Conservation (phyloP, 2,888 invertebrate genomes). For the Epistrophe grossulariae region DNA sequence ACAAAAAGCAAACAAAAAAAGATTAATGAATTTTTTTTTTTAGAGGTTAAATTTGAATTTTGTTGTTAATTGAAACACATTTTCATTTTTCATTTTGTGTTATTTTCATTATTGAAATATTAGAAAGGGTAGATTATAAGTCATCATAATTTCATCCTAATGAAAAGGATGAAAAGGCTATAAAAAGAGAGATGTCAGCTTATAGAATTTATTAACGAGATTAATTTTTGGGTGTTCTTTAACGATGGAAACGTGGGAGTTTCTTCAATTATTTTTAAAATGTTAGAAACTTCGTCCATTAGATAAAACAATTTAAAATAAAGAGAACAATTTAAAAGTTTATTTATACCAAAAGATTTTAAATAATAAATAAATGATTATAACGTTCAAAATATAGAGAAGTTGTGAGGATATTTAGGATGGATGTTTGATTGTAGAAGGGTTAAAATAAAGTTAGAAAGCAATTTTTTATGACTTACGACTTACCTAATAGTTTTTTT, state of each 20-base stretch:
- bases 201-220: conserved; percentile 22
- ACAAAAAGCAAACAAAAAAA: conserved; percentile 22
- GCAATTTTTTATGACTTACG: too few relatives aligned
- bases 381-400: background rate
- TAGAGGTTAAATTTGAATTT: background rate
- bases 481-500: too few relatives aligned
- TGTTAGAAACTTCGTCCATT: background rate
- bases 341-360: background rate
- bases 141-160: conserved; percentile 4
- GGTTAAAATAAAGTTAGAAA: too few relatives aligned
- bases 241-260: background rate
- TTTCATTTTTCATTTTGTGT: conserved; percentile 12
- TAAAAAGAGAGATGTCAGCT: conserved; percentile 6
- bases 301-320: background rate
- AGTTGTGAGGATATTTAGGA: background rate
- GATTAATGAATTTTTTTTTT: conserved; percentile 1
- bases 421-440: background rate
- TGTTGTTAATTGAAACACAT: conserved; percentile 16
- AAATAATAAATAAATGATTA: background rate
- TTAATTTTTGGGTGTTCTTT: background rate
- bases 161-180: conserved; percentile 7
- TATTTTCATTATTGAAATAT: background rate
- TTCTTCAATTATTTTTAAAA: background rate
- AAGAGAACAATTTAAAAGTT: background rate
- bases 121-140: background rate